These are phyloP conservation scores for Urechis unicinctus DNA, from an alignment of 2,888 invertebrate genomes.

Conservation along the genomic window DNA sequence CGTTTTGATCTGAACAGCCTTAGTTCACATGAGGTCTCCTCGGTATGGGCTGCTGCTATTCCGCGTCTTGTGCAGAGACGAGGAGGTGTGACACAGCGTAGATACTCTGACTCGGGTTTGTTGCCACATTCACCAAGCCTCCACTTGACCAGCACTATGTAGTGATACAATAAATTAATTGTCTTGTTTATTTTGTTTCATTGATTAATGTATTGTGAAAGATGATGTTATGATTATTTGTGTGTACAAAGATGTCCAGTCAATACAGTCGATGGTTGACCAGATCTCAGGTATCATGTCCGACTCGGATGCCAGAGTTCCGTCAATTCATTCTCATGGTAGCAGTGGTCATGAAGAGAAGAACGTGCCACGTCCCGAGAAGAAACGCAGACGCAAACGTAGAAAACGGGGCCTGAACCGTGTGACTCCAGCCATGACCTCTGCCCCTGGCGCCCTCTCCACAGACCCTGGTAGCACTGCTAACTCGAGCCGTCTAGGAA, in stretches of 20 bases:
- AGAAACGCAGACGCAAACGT: not conserved
- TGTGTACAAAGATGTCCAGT: not conserved
- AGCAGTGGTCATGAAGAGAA: not conserved
- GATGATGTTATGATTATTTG: not conserved
- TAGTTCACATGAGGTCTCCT: conserved; percentile 75
- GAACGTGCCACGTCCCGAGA: not conserved
- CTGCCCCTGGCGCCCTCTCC: not conserved
- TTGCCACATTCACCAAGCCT: not conserved
- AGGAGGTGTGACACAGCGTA: conserved; percentile 65
- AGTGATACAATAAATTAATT: not conserved
- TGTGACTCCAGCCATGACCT: not conserved
- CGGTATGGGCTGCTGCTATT: conserved; percentile 79
- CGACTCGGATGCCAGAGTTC: not conserved
- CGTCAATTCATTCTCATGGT: conserved; percentile 1
- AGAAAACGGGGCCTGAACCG: not conserved
- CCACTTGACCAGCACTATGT: not conserved
- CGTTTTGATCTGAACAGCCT: conserved; percentile 60
- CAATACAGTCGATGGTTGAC: not conserved
- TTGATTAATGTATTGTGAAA: not conserved
- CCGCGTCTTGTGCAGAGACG: conserved; percentile 79
- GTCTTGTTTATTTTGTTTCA: not conserved
- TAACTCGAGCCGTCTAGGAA: not conserved
- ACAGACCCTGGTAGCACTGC: too few species aligned
- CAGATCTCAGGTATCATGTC: conserved; percentile 1
- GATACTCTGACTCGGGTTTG: conserved; percentile 54